A percentile compares a stretch with the other conserved stretches of the same genome.
Conservation (phyloP, 2,113 vertebrate genomes). For the Thamnophis sirtalis region DNA sequence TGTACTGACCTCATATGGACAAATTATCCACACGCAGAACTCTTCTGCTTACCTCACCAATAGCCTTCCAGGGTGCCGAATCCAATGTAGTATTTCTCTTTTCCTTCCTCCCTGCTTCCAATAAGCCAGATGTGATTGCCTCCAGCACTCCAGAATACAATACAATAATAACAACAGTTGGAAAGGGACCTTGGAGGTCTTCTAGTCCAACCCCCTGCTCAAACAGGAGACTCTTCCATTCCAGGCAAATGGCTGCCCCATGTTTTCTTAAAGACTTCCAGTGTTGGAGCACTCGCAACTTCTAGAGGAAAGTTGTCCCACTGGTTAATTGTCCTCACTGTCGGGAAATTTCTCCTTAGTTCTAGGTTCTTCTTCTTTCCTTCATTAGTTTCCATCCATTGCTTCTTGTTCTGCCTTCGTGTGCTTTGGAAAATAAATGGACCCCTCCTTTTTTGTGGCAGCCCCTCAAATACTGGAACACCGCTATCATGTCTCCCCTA, state of each 20-base stretch:
- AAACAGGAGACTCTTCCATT: background rate
- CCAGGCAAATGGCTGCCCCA: background rate
- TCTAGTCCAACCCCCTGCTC: background rate
- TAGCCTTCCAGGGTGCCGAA: too few relatives aligned
- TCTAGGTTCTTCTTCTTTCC: background rate
- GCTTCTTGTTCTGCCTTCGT: background rate
- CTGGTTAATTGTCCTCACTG: background rate
- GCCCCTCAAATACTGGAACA: background rate
- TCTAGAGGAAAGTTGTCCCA: background rate
- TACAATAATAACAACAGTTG: background rate
- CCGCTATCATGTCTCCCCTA: background rate
- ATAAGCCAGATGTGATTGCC: background rate
- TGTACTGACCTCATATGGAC: background rate
- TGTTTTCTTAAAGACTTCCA: background rate
- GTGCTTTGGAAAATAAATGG: background rate
- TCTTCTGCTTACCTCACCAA: background rate
- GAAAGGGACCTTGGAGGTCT: background rate
- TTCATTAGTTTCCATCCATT: background rate
- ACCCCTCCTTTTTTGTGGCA: background rate
- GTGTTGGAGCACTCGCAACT: background rate
- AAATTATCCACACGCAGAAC: background rate
- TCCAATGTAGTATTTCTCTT: background rate
- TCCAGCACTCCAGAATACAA: background rate
- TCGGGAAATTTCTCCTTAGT: background rate
- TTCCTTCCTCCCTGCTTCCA: background rate